These are phyloP conservation scores for Nesidiocoris tenuis DNA, from an alignment of 2,888 invertebrate species.

Conservation along the genomic window DNA sequence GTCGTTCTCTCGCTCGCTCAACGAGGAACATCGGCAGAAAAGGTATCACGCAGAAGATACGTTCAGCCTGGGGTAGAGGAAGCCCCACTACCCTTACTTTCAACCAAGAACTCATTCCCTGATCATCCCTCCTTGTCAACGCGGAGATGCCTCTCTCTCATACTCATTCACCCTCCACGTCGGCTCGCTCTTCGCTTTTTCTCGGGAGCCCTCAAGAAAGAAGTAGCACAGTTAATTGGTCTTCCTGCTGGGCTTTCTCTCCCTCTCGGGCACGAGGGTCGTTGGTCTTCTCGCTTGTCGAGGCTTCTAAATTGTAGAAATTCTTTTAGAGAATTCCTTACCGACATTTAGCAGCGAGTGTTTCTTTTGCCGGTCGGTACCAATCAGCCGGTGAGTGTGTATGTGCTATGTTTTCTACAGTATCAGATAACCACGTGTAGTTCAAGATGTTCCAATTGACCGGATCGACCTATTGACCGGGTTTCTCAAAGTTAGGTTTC, in stretches of 20 bases:
- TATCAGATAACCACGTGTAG: too few species aligned
- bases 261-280: neutral
- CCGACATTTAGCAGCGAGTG: too few species aligned
- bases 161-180: neutral
- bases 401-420: too few species aligned
- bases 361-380: neutral
- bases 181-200: neutral
- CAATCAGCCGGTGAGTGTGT: too few species aligned
- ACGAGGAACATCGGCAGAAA: neutral
- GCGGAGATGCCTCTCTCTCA: neutral
- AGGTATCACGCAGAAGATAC: neutral
- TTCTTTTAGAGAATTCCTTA: too few species aligned
- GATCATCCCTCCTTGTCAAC: slow-evolving; percentile 16
- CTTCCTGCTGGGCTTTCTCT: slow-evolving; percentile 6
- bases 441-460: too few species aligned
- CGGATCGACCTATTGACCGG: too few species aligned
- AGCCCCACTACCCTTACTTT: slow-evolving; percentile 12
- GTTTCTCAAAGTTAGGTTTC: too few species aligned
- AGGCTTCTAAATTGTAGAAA: too few species aligned
- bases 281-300: neutral
- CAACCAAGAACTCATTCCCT: slow-evolving; percentile 21
- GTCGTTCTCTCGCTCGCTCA: neutral
- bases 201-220: neutral
- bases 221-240: slow-evolving; percentile 37
- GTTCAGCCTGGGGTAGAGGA: neutral